Conservation (phyloP, 1,140 invertebrate genomes). For the Drosophila pseudoobscura region DNA sequence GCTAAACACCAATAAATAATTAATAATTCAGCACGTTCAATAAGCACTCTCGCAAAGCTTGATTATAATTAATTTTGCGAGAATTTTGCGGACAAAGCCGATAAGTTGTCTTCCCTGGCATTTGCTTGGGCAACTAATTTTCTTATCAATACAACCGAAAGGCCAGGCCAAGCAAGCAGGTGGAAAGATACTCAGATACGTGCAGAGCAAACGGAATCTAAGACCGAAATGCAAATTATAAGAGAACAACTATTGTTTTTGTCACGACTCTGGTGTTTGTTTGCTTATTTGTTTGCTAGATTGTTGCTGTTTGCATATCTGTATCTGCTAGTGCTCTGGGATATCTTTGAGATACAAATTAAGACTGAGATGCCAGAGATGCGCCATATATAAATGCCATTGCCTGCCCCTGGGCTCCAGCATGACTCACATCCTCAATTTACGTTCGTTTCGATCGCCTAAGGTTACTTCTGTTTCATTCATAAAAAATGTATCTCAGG, state of each 20-base stretch:
- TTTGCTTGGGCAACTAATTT: conserved; percentile 27
- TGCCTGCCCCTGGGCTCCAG: conserved; percentile 4
- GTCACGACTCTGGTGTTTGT: conserved; percentile 23
- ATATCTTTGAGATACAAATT: conserved; percentile 52
- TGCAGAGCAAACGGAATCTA: background rate
- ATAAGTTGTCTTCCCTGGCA: conserved; percentile 4
- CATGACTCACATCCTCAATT: conserved; percentile 60
- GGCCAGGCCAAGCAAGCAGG: background rate
- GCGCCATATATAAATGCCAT: conserved; percentile 43
- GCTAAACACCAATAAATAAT: conserved; percentile 21
- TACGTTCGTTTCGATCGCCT: conserved; percentile 29
- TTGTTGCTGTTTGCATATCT: conserved; percentile 14
- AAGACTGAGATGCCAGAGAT: conserved; percentile 32
- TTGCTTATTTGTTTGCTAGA: conserved; percentile 7
- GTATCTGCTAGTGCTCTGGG: conserved; percentile 3
- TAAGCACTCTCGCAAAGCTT: conserved; percentile 8
- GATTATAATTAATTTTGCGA: conserved; percentile 16
- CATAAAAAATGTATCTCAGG: conserved; percentile 22
- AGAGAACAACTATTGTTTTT: conserved; percentile 29
- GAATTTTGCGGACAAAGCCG: conserved; percentile 12
- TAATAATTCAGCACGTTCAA: conserved; percentile 32
- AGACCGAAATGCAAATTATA: conserved; percentile 21
- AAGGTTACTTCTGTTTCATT: conserved; percentile 30
- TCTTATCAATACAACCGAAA: conserved; percentile 22
- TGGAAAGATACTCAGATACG: background rate